Evolutionary conservation across 2,113 vertebrate species (phyloP).

Genomic region (Melanotaenia duboulayi): DNA sequence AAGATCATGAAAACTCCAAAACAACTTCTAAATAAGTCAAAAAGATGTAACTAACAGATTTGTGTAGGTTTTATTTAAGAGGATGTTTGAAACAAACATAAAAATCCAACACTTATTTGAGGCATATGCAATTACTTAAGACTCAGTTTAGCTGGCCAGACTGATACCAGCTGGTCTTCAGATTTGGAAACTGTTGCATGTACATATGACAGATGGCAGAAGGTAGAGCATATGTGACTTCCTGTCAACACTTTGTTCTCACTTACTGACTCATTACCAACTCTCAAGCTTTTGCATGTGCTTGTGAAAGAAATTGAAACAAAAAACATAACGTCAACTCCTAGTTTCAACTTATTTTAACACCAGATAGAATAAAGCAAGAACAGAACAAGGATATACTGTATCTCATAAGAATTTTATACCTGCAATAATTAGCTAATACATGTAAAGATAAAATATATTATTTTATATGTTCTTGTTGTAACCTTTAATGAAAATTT

Average conservation of each 20-base stretch:
- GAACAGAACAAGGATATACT: too few species aligned
- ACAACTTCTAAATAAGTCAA: background rate
- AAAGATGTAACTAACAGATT: background rate
- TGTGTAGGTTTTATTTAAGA: background rate
- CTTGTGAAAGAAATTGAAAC: background rate
- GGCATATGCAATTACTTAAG: slow-evolving; percentile 7
- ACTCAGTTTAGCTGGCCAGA: slow-evolving; percentile 1
- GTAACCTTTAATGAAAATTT: too few species aligned
- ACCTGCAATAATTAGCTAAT: too few species aligned
- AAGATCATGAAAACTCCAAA: background rate
- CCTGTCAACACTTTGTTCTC: slow-evolving; percentile 30
- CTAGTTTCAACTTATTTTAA: too few species aligned
- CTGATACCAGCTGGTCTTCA: slow-evolving; percentile 21
- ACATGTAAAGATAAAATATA: too few species aligned
- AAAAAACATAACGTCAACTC: background rate
- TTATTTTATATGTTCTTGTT: too few species aligned
- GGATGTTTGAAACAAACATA: background rate
- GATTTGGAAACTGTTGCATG: slow-evolving; percentile 11
- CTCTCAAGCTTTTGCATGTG: background rate
- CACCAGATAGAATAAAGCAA: too few species aligned
- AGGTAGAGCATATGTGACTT: slow-evolving; percentile 35
- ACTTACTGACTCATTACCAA: slow-evolving; percentile 33
- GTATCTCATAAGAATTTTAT: too few species aligned
- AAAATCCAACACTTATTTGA: background rate
- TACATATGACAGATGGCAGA: slow-evolving; percentile 29